A percentile compares a stretch with the other conserved stretches of the same genome.
phyloP scores from a whole-genome alignment of 2,888 invertebrate species.

The Drosophila diplacantha region DNA sequence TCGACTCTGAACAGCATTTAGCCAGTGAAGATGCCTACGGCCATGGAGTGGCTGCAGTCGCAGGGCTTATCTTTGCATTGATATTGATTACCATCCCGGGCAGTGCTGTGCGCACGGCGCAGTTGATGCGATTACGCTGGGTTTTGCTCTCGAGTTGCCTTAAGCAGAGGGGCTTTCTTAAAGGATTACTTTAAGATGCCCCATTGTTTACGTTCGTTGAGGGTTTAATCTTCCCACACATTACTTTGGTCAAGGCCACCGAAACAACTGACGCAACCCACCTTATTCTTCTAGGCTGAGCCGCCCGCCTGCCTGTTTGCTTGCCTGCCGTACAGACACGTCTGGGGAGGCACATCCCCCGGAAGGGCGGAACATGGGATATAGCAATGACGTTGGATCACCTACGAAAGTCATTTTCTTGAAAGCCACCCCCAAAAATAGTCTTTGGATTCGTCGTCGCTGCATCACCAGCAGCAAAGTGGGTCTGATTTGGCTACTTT shows the following conservation, averaged over 20 bases:
- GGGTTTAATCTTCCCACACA: conserved; percentile 28
- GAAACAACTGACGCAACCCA: conserved; percentile 18
- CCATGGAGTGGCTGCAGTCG: conserved; percentile 7
- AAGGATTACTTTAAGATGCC: conserved; percentile 32
- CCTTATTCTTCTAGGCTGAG: conserved; percentile 11
- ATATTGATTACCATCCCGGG: conserved; percentile 33
- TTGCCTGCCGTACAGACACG: not conserved
- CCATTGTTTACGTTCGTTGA: conserved; percentile 30
- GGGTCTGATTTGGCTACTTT: not conserved
- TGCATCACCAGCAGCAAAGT: not conserved
- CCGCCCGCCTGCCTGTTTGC: not conserved
- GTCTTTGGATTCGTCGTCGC: not conserved
- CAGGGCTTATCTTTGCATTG: conserved; percentile 26
- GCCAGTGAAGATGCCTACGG: conserved; percentile 10
- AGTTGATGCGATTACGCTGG: conserved; percentile 33
- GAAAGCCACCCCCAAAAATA: conserved; percentile 1
- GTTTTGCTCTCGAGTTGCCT: conserved; percentile 23
- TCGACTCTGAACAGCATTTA: conserved; percentile 18
- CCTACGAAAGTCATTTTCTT: conserved; percentile 4
- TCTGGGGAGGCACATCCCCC: conserved; percentile 7
- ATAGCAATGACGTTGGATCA: conserved; percentile 5
- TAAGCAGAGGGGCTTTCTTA: conserved; percentile 26
- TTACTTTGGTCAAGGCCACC: conserved; percentile 28
- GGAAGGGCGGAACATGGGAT: conserved; percentile 1
- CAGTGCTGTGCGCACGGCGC: conserved; percentile 20